These are phyloP conservation scores for Gavia stellata DNA, from an alignment of 2,113 vertebrate genomes.

Conservation along the genomic window DNA sequence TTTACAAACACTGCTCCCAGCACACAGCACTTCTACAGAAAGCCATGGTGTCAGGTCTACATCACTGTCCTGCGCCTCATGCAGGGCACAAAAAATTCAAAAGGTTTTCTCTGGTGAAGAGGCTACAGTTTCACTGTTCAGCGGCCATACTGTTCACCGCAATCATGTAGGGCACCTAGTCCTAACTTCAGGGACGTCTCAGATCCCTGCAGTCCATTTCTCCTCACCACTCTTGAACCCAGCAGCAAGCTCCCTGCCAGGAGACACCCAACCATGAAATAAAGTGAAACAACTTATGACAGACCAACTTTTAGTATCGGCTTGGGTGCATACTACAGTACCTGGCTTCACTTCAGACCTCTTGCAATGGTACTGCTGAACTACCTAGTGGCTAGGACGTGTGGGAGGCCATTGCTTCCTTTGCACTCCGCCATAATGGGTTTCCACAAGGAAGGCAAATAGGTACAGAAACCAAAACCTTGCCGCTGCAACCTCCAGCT, in stretches of 20 bases:
- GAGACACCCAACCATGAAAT: fast-evolving
- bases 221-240: no score
- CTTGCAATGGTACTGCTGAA: not conserved
- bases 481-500: not conserved
- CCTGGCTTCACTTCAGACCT: not conserved
- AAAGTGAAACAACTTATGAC: not conserved
- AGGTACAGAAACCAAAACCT: not conserved
- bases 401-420: not conserved
- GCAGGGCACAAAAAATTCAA: not conserved
- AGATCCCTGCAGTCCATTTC: not conserved
- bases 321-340: not conserved
- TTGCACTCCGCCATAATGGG: fast-evolving
- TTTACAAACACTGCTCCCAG: not conserved
- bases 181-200: not conserved
- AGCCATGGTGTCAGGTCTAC: fast-evolving
- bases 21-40: fast-evolving
- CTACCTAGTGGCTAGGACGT: fast-evolving
- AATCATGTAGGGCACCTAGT: not conserved
- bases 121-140: not conserved
- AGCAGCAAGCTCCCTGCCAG: not conserved
- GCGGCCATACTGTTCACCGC: not conserved
- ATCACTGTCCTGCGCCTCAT: not conserved
- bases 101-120: fast-evolving
- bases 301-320: no score
- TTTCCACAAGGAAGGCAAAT: not conserved